Base-by-base conservation (phyloP, 1,140 invertebrate species). In the Neodiprion lecontei region DNA sequence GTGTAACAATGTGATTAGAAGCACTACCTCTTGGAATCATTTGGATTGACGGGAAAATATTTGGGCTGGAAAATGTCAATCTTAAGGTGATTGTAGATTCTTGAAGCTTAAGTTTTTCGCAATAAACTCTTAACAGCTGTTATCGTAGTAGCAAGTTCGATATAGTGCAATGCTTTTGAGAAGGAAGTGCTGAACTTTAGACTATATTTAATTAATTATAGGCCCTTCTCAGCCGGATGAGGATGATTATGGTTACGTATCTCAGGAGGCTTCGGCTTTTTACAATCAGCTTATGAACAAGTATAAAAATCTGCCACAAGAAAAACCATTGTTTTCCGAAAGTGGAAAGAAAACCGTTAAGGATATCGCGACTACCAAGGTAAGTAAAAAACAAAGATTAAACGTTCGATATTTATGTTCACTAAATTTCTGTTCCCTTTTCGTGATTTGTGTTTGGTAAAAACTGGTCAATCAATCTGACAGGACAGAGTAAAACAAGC, bases 211-310 rank as follows among this genome's bases (percentile, higher is more conserved):
- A 40, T 40, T 40, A 40, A 40, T 79, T 81, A 53, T 75, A 91
- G 92, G 92, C 21, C 91, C 91, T 7, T 91, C 91, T n/a, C 95
- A 96, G 80, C 94, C 94, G 0, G 95, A 96, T 82, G 95, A 96
- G 85, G 96, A 97, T 90, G 96, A 97, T 83, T 97, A 97, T 84
- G 94, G 96, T 7, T 97, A 96, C 83, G 94, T 94, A 14, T 96
- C 95, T 0, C 93, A 94, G 79, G 93, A 94, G 84, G 94, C 95
- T 1, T 91, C 94, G 72, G 93, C 92, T 48, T 91, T 95, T 77
- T 96, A 96, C 86, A 91, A 93, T 75, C 94, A 95, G 84, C 92
- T 97, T 86, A 95, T 96, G 89, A 92, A 94, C 74, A 96, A 96
- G 84, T 96, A 95, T 77, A 93, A 91, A 78, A 92, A 90, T 81